Base-by-base conservation (phyloP, 2,113 vertebrate species). In the Saccopteryx bilineata region DNA sequence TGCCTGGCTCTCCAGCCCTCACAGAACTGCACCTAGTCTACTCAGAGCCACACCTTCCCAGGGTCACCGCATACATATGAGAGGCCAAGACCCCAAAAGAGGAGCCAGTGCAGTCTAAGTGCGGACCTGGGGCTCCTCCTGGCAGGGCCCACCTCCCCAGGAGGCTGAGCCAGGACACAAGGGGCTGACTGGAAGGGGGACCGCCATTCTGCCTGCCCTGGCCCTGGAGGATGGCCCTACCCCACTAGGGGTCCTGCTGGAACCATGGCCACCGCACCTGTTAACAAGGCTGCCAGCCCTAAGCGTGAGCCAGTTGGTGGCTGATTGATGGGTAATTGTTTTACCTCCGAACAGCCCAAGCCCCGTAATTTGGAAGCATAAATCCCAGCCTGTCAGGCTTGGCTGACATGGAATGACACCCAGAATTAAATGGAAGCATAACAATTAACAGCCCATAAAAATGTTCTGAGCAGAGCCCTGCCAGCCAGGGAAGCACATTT, bases 301-400 rank as follows among this genome's bases (percentile, higher is more conserved):
- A 26, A 74, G 88, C 3, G 0, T 4, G 1, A 68, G 68, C 90
- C 24, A 1, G 69, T 96, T 96, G 88, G 93, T 65, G 39, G 88
- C 58, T 97, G 97, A 98, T 92, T 92, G 97, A 97, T 97, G 82
- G 96, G 90, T 92, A 90, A 96, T 93, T 94, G 94, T 93, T 96
- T 97, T 96, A 96, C 96, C 95, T 94, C 96, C 18, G 58, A 95
- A 87, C 93, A 95, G 93, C 96, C 96, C 1, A 1, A 97, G 96
- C 72, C 95, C 81, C 91, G 60, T 93, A 93, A 98, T 94, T 96
- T 89, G 75, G 87, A 95, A 58, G 76, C 90, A 95, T 96, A 96
- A 97, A 98, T 96, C 97, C 90, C 68, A 80, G 90, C 68, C 87
- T 88, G 81, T 58, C 58, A 26, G 93, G 84, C 92, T 75, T 56